Evolutionary conservation across 2,113 vertebrate species (phyloP).

Genomic region (Gavialis gangeticus): DNA sequence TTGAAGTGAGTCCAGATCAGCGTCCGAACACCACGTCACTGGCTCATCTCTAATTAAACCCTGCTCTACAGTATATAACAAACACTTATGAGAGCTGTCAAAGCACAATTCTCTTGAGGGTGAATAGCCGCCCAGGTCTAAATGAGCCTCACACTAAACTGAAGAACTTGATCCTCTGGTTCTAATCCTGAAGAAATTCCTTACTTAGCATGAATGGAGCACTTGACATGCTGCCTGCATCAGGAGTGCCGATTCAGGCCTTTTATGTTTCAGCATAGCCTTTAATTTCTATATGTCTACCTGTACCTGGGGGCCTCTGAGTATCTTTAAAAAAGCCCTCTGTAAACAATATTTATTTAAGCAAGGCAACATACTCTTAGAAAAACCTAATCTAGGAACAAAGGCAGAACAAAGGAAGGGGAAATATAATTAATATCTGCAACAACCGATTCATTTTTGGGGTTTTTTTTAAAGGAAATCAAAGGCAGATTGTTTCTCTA

Average conservation of each 20-base stretch:
- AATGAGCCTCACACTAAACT: background rate
- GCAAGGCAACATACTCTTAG: background rate
- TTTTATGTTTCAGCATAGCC: background rate
- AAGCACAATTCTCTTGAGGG: background rate
- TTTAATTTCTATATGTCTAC: background rate
- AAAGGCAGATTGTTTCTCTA: background rate
- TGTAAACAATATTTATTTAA: slow-evolving; percentile 6
- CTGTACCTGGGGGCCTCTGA: background rate
- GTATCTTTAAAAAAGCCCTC: background rate
- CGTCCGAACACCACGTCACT: background rate
- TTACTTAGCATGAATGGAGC: background rate
- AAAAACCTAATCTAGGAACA: slow-evolving; percentile 8
- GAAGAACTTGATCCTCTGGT: background rate
- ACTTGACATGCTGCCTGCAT: background rate
- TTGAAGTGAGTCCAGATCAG: rapidly evolving
- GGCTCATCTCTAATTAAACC: background rate
- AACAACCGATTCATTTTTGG: slow-evolving; percentile 13
- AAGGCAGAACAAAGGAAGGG: slow-evolving; percentile 29
- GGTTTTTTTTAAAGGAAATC: background rate
- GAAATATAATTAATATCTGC: background rate
- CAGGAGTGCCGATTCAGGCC: background rate
- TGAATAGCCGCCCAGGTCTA: slow-evolving; percentile 5
- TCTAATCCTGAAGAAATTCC: slow-evolving; percentile 6
- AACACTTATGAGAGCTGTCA: background rate
- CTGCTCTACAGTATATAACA: background rate